Base-by-base conservation (phyloP, 2,113 vertebrate genomes). In the Brachyhypopomus occidentalis region DNA sequence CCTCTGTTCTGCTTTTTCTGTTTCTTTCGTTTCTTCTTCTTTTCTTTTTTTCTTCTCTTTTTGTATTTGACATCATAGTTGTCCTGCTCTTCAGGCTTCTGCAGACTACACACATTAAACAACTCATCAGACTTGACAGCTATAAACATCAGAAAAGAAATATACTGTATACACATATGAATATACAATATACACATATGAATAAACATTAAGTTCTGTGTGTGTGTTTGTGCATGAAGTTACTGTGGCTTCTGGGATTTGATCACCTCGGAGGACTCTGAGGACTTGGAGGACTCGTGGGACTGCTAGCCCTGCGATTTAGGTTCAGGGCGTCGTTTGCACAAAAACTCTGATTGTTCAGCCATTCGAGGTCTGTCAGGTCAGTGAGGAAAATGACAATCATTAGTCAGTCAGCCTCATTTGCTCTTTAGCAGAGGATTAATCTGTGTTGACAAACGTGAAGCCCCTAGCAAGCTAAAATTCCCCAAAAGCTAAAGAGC, bases 281-380 rank as follows among this genome's bases (percentile, higher is more conserved):
- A 30, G 30, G 30, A 3, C 30, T 30, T 17, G 72, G 30, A 23
- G 77, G 30, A 3, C 14, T 59, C 52, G 4, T 11, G 58, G 16
- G 20, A 4, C 23, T 0, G 12, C 48, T 19, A 9, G 88, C 78
- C 0, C 85, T 91, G 27, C 88, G 92, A 72, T 96, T 94, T 77
- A 95, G 89, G 12, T 91, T 86, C 0, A 96, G 81, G 0, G 95
- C 89, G 48, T 94, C 91, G 64, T 90, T 88, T 0, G 90, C 87
- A 83, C 91, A 90, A 87, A 97, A 99, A 89, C 97, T 98, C 56
- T 91, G 92, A 85, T 98, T 98, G 60, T 80, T 95, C 62, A 99
- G 91, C 97, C 97, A 99, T 78, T 96, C 95, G 69, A 96, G 86
- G 14, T 94, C 96, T 97, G 73, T 30, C 56, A 48, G 75, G 74